Evolutionary conservation across 2,888 invertebrate species (phyloP), one percentile per base, ranked within the genome.

Genomic region (Celastrina argiolus): DNA sequence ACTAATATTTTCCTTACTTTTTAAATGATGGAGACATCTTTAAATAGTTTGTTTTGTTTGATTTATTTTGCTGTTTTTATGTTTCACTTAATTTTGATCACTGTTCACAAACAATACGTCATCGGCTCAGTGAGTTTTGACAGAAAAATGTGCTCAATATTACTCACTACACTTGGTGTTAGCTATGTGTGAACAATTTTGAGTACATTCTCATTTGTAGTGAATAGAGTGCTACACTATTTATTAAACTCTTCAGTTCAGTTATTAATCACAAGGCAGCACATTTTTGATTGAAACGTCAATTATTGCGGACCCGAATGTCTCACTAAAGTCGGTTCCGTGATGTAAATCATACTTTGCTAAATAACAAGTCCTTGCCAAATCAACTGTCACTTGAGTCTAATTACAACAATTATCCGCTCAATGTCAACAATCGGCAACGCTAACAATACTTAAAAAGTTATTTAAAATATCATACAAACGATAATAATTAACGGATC

Each of bases 401-500:
- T 51, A 12, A 51, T 51, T 26, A 26, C 51, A 75, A 75, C 75
- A 73, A 65, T 72, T 58, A 31, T n/a, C 14, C n/a, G 8, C n/a
- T 31, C 31, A 58, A 58, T 58, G 28, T 31, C 28, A 28, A 18
- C 18, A 45, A 4, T 45, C 7, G 12, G 28, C 45, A 34, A 59
- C 45, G 36, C 31, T 58, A 31, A 58, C 28, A 58, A 58, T 28
- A 31, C 28, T 16, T 31, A 31, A 58, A 58, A 31, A n/a, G 31
- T 58, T 31, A 31, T 39, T 22, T 61, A 22, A 39, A 61, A 61
- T 61, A 39, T 39, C 39, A 39, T 22, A 26, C 61, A 18, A 31
- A 66, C 67, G 66, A 70, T 66, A 69, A 72, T 74, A 73, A 73
- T 73, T 72, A 72, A 71, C 71, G 72, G 67, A 63, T 70, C 73